These are phyloP conservation scores for Trissolcus japonicus DNA, from an alignment of 2,888 invertebrate species.

Conservation along the genomic window DNA sequence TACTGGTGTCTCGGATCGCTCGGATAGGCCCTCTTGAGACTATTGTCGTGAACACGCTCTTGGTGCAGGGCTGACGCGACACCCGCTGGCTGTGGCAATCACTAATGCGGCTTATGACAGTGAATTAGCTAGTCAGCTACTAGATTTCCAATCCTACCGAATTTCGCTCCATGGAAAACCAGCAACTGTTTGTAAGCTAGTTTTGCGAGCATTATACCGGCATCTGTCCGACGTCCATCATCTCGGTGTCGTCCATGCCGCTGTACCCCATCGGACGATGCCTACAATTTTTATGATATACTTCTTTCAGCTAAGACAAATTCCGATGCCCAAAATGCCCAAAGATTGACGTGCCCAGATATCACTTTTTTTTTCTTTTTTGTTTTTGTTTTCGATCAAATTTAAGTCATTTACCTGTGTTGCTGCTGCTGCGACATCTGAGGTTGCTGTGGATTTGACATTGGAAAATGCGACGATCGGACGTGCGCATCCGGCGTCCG, in stretches of 20 bases:
- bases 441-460: conserved; percentile 16
- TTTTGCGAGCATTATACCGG: conserved; percentile 66
- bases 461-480: conserved; percentile 64
- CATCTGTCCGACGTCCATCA: conserved; percentile 71
- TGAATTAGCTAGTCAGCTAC: conserved; percentile 55
- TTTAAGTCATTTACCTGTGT: conserved; percentile 64
- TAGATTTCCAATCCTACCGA: conserved; percentile 40
- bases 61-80: too few relatives aligned
- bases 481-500: conserved; percentile 65
- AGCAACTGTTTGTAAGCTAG: conserved; percentile 59
- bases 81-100: conserved; percentile 23
- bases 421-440: conserved; percentile 57
- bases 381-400: conserved; percentile 18
- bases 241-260: conserved; percentile 70
- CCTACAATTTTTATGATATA: conserved; percentile 61
- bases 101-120: conserved; percentile 52
- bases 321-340: not conserved
- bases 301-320: conserved; percentile 35
- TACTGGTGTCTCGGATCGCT: conserved; percentile 8
- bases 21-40: conserved; percentile 14
- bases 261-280: conserved; percentile 66
- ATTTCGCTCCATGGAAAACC: conserved; percentile 48
- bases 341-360: too few relatives aligned
- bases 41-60: too few relatives aligned
- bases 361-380: not conserved